Conservation (phyloP, 2,797 vertebrate species). For the Stomatorhinus walkeri region DNA sequence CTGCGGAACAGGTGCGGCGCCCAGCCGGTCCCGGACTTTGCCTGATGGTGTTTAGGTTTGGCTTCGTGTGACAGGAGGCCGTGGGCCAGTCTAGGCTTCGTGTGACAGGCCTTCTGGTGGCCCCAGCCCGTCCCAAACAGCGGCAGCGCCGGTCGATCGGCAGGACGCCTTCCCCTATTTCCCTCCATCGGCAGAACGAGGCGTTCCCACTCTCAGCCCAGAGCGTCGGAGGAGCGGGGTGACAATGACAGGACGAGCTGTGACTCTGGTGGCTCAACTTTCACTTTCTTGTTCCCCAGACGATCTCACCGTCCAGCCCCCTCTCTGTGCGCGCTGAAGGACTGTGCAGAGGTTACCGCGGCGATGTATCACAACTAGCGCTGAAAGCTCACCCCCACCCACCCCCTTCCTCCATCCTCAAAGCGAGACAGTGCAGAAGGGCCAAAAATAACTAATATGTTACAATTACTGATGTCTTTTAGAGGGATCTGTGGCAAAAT, state of each 20-base stretch:
- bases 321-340: background rate
- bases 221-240: background rate
- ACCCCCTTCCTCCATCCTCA: background rate
- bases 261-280: slow-evolving; percentile 16
- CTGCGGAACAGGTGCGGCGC: background rate
- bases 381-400: background rate
- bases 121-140: background rate
- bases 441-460: background rate
- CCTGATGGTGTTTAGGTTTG: background rate
- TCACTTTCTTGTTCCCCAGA: slow-evolving; percentile 8
- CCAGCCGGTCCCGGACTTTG: background rate
- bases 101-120: background rate
- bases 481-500: background rate
- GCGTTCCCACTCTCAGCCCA: slow-evolving; percentile 5
- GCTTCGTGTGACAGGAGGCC: no score
- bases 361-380: slow-evolving; percentile 19
- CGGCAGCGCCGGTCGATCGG: background rate
- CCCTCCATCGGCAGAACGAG: background rate
- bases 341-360: background rate
- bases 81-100: background rate
- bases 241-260: background rate
- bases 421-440: background rate
- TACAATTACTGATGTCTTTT: background rate
- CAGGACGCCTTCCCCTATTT: background rate
- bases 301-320: background rate